Percentiles rank a stretch among this genome's conserved stretches.
These are phyloP conservation scores for Microchrysa polita DNA, from an alignment of 2,888 invertebrate species.

Conservation along the genomic window DNA sequence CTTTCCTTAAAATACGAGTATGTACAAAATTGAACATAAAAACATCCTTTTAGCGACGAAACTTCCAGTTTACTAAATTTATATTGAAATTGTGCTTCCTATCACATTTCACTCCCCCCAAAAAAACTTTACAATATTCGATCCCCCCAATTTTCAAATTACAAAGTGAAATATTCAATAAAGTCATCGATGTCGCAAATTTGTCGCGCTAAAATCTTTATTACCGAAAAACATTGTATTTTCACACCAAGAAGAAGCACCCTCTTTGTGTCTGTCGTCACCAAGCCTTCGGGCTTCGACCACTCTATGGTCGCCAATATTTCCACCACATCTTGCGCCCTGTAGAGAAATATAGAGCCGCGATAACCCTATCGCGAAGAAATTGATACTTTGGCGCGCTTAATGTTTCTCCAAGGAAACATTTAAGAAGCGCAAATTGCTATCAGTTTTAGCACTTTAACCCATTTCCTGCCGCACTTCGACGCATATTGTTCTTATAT, in stretches of 20 bases:
- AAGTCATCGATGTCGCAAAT: slow-evolving; percentile 42
- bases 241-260: slow-evolving; percentile 18
- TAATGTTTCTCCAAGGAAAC: slow-evolving; percentile 49
- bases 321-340: neutral
- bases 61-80: too few relatives aligned
- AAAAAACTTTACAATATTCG: too few relatives aligned
- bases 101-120: too few relatives aligned
- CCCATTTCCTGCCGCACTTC: too few relatives aligned
- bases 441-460: slow-evolving; percentile 51
- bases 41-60: too few relatives aligned
- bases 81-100: too few relatives aligned
- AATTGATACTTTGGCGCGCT: slow-evolving; percentile 34
- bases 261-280: neutral
- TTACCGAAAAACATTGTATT: slow-evolving; percentile 16
- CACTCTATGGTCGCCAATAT: neutral
- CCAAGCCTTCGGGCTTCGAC: neutral
- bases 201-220: slow-evolving; percentile 40
- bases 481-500: too few relatives aligned
- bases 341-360: slow-evolving; percentile 4
- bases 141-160: neutral
- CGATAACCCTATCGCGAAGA: slow-evolving; percentile 16
- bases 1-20: too few relatives aligned
- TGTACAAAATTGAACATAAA: too few relatives aligned
- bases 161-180: slow-evolving; percentile 40
- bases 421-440: slow-evolving; percentile 50